Evolutionary conservation across 2,888 invertebrate species (phyloP).

Genomic region (Cantharis nigra): DNA sequence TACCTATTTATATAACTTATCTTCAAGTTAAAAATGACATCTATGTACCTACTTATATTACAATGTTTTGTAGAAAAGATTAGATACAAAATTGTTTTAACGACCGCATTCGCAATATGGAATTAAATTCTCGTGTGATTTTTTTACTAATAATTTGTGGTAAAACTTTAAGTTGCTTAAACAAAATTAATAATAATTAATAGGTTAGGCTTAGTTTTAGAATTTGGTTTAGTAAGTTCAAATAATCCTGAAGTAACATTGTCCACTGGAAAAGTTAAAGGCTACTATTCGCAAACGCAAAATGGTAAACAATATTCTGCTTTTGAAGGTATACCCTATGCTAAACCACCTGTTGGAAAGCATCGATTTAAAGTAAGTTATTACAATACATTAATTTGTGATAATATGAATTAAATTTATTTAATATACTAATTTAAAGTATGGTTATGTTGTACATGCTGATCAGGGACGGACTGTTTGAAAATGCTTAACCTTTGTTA

Average conservation of each 20-base stretch:
- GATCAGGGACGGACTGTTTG: too few species aligned
- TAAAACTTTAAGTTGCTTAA: not conserved
- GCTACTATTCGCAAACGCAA: constrained; percentile 36
- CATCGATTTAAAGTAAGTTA: constrained; percentile 60
- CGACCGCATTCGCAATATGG: not conserved
- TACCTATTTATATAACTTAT: too few species aligned
- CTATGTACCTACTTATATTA: too few species aligned
- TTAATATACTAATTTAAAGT: too few species aligned
- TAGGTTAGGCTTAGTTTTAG: not conserved
- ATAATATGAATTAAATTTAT: too few species aligned
- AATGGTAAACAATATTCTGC: constrained; percentile 56
- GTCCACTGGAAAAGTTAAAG: constrained; percentile 32
- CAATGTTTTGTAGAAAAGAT: too few species aligned
- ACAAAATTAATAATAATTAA: not conserved
- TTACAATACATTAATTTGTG: not conserved
- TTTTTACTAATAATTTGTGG: not conserved
- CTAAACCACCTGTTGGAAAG: constrained; percentile 67
- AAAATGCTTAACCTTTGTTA: too few species aligned
- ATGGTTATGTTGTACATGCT: too few species aligned
- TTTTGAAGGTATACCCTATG: constrained; percentile 71
- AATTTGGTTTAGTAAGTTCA: not conserved
- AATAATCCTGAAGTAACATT: constrained; percentile 25
- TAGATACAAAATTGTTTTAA: not conserved
- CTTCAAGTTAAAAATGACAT: too few species aligned
- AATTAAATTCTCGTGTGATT: not conserved